Conservation (phyloP, 2,797 vertebrate genomes). For the Geotrypetes seraphini region DNA sequence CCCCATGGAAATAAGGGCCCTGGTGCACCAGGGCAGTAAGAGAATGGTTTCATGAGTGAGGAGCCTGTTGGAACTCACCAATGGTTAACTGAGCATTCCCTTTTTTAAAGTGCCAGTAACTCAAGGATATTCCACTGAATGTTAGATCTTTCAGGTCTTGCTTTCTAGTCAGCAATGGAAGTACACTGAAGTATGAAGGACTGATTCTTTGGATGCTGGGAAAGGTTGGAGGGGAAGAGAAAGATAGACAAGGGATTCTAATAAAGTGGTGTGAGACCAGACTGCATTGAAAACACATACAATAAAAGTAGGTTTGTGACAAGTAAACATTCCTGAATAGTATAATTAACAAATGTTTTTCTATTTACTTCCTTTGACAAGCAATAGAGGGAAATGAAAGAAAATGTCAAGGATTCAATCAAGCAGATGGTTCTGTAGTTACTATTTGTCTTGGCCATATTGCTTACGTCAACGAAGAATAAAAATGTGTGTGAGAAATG, state of each 20-base stretch:
- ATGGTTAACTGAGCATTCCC: no score
- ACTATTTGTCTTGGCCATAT: constrained; percentile 39
- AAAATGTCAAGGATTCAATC: constrained; percentile 64
- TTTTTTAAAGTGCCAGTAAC: constrained; percentile 43
- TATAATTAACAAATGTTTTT: constrained; percentile 64
- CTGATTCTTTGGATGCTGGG: background rate
- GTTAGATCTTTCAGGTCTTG: background rate
- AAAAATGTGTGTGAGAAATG: constrained; percentile 43
- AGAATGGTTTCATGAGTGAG: no score
- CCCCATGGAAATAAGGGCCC: no score
- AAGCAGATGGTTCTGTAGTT: constrained; percentile 67
- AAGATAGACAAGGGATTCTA: constrained; percentile 12
- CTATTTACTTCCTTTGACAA: constrained; percentile 67
- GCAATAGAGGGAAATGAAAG: constrained; percentile 62
- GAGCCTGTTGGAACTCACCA: no score
- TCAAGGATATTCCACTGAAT: rapidly evolving
- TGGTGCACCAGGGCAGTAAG: no score
- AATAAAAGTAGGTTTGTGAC: constrained; percentile 44
- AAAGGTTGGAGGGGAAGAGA: background rate
- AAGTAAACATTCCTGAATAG: constrained; percentile 48
- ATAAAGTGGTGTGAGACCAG: constrained; percentile 6
- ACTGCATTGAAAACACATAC: constrained; percentile 34
- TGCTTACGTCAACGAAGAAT: constrained; percentile 53
- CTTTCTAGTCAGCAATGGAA: background rate
- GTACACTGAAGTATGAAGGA: background rate